phyloP scores from a whole-genome alignment of 1,140 invertebrate genomes.

The Chelonus insularis region DNA sequence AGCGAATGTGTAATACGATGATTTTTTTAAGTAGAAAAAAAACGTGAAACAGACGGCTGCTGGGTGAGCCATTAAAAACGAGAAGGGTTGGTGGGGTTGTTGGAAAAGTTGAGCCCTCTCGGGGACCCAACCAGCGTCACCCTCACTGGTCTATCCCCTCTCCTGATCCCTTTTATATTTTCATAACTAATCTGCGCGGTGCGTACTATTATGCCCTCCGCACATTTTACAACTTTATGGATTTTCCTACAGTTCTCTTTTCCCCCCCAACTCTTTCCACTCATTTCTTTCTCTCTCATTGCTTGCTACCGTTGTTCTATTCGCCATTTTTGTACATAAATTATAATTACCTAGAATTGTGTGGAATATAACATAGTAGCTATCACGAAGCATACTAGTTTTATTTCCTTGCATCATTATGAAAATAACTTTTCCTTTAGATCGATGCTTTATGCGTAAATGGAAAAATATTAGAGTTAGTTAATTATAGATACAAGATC shows the following conservation, averaged over 20 bases:
- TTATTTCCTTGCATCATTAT: background rate
- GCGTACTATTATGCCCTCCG: conserved; percentile 55
- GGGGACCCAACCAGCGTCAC: conserved; percentile 43
- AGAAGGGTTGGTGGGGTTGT: conserved; percentile 43
- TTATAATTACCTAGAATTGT: background rate
- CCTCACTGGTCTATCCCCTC: conserved; percentile 33
- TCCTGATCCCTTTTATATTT: conserved; percentile 50
- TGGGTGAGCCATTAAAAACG: conserved; percentile 30
- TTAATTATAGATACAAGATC: conserved; percentile 28
- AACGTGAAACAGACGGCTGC: conserved; percentile 25
- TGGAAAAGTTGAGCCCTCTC: conserved; percentile 52
- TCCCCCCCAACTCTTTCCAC: conserved; percentile 5
- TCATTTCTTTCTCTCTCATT: conserved; percentile 10
- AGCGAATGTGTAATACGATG: too few species aligned
- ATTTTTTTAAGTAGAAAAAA: conserved; percentile 2
- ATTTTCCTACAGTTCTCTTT: conserved; percentile 48
- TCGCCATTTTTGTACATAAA: conserved; percentile 5
- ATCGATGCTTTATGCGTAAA: conserved; percentile 14
- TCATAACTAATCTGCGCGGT: conserved; percentile 59
- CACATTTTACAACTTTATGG: conserved; percentile 59
- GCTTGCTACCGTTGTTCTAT: conserved; percentile 34
- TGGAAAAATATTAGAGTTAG: conserved; percentile 20
- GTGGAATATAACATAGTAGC: too few species aligned
- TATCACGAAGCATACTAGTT: too few species aligned
- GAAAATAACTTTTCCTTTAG: background rate